Percentiles rank a stretch among this genome's conserved stretches.
phyloP scores from a whole-genome alignment of 2,797 vertebrate species.

The Antrozous pallidus region DNA sequence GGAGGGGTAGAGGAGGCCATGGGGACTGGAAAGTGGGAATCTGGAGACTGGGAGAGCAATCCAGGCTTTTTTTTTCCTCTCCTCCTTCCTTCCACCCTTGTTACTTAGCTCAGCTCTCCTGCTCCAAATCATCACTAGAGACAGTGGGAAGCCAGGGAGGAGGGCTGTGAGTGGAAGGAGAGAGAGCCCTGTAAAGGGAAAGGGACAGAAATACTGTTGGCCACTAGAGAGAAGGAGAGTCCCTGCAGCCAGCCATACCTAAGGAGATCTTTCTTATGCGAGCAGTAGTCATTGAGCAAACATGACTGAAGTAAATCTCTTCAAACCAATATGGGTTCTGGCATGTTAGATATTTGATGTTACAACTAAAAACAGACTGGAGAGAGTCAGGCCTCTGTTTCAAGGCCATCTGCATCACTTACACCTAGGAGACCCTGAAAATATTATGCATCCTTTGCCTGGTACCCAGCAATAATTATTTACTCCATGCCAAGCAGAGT shows the following conservation, averaged over 20 bases:
- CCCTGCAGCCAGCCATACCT: not conserved
- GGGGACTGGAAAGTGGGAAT: not conserved
- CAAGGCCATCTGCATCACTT: not conserved
- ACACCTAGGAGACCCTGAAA: not conserved
- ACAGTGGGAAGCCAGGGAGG: not conserved
- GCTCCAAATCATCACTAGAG: not conserved
- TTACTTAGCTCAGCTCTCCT: not conserved
- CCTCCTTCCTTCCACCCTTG: not conserved
- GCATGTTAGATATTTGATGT: not conserved
- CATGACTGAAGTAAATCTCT: not conserved
- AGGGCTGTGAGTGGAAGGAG: not conserved
- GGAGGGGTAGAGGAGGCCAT: no score
- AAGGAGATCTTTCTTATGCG: not conserved
- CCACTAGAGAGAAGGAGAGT: not conserved
- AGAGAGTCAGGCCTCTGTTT: not conserved
- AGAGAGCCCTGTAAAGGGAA: not conserved
- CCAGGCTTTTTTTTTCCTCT: not conserved
- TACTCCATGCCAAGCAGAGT: not conserved
- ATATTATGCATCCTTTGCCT: not conserved
- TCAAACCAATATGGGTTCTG: not conserved
- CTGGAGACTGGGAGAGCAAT: not conserved
- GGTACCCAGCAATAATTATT: not conserved
- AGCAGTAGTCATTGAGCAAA: not conserved
- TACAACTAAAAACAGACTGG: not conserved
- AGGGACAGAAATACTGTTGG: not conserved